Base-by-base conservation (phyloP, 2,113 vertebrate species). In the Epinephelus cyanopodus region DNA sequence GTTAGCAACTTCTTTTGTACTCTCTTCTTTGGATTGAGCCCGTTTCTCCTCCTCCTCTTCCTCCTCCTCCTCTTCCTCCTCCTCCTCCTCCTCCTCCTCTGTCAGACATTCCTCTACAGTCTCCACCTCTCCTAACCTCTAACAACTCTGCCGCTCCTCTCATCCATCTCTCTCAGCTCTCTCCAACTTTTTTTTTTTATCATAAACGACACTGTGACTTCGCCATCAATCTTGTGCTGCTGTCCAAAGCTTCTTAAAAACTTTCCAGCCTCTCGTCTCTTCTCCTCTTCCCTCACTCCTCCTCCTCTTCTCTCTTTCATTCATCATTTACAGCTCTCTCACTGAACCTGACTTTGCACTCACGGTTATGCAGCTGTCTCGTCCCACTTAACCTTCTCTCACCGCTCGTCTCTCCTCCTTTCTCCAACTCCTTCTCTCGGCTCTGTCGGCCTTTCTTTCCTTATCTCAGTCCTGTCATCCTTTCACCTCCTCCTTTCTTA, bases 371-470 rank as follows among this genome's bases (percentile, higher is more conserved):
- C 60, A 0, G 21, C 63, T 7, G 47, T 74, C 80, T 79, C 79
- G 9, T 37, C 39, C 66, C 58, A 47, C 79, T 80, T 69, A 74
- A 42, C 82, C 85, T 89, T 74, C 62, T 57, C 68, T 78, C 45
- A 3, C 61, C 66, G 15, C 71, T 50, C 67, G 1, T 74, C 0
- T 39, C 57, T 66, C 47, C n/a, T 33, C 17, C 48, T 12, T 12
- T 19, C 29, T 69, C 12, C 27, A 6, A 0, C n/a, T 72, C 27
- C 76, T 23, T 37, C 56, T 17, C 50, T 70, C 18, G 15, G 19
- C 77, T 47, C n/a, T 53, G 27, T 14, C 57, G 17, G 27, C 66
- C 68, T 65, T 65, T 53, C 27, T 73, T 13, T 37, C 39, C 27
- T 19, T 33, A 21, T 37, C 60, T 48, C 21, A 6, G 37, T 1